Evolutionary conservation across 23 tunicate genomes (phyloP).

Genomic region (Ascidia mentula): DNA sequence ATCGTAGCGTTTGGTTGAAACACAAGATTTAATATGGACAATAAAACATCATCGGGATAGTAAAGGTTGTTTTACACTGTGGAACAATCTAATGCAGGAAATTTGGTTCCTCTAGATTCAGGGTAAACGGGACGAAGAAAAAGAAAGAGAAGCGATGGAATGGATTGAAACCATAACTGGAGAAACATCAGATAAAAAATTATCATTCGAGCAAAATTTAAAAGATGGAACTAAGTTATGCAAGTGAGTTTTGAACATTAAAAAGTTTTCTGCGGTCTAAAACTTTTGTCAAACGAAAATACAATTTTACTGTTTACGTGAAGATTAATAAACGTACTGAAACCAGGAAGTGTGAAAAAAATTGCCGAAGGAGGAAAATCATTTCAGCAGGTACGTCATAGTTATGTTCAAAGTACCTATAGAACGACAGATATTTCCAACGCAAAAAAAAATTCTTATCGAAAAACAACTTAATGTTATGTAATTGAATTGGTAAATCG

Average conservation of each 20-base stretch:
- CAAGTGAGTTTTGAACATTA: neutral
- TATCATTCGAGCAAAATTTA: slow-evolving; percentile 18
- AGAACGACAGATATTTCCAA: neutral
- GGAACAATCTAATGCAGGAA: too few species aligned
- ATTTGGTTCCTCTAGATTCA: slow-evolving; percentile 55
- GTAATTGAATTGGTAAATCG: too few species aligned
- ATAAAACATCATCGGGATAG: too few species aligned
- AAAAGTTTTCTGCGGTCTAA: too few species aligned
- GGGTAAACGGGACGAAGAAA: slow-evolving; percentile 58
- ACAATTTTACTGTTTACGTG: neutral
- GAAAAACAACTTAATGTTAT: too few species aligned
- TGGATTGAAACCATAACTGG: slow-evolving; percentile 82
- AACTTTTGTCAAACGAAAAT: neutral
- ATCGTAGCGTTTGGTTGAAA: too few species aligned
- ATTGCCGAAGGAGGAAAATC: slow-evolving; percentile 20
- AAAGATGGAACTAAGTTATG: slow-evolving; percentile 10
- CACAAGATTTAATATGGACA: too few species aligned
- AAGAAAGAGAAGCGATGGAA: slow-evolving; percentile 39
- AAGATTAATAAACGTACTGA: slow-evolving; percentile 37
- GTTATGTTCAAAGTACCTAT: neutral
- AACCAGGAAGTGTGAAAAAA: slow-evolving; percentile 39
- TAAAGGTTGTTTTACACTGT: too few species aligned
- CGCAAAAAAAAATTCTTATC: too few species aligned
- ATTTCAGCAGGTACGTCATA: slow-evolving; percentile 36
- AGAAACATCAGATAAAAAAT: slow-evolving; percentile 11